Base-by-base conservation (phyloP, 1,140 invertebrate species). In the Polyergus mexicanus region DNA sequence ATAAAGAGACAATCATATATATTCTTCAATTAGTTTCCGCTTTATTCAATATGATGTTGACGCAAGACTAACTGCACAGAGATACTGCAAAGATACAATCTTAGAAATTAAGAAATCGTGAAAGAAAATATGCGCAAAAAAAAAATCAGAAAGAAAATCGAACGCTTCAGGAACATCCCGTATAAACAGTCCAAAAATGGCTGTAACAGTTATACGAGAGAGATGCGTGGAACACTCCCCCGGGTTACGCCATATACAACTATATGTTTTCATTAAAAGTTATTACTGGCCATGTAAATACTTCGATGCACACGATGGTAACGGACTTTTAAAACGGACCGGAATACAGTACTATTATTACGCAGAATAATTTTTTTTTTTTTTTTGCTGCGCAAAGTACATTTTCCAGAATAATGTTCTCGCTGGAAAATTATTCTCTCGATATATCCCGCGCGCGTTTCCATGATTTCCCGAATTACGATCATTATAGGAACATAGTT, bases 201-300 rank as follows among this genome's bases (percentile, higher is more conserved):
- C 58, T 54, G 72, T 65, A 77, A 77, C 66, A 58, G 75, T 78
- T 81, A 85, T 65, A 62, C 56, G 56, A 76, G 78, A 44, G 54
- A 83, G 62, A 74, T 38, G 74, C 47, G 66, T 66, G 62, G 58
- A 85, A 77, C 72, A 76, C 56, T 69, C 44, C 13, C 66, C 35
- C 83, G 60, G n/a, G 44, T 58, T 47, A 19, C 71, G 47, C 38
- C 10, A 11, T 44, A 66, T 69, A 41, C 22, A 28, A 60, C 51
- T 80, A 86, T 90, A 89, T 89, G 89, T 89, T 89, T 90, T 87
- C 85, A 87, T 90, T 90, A 90, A 90, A 90, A 90, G 88, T 90
- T 90, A 89, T 87, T 90, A 89, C 84, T 80, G 77, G 51, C 74
- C 63, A 66, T 87, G 88, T 87, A 89, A 87, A 90, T 87, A 85